Conservation (phyloP, 2,797 vertebrate genomes). For the Acipenser ruthenus region DNA sequence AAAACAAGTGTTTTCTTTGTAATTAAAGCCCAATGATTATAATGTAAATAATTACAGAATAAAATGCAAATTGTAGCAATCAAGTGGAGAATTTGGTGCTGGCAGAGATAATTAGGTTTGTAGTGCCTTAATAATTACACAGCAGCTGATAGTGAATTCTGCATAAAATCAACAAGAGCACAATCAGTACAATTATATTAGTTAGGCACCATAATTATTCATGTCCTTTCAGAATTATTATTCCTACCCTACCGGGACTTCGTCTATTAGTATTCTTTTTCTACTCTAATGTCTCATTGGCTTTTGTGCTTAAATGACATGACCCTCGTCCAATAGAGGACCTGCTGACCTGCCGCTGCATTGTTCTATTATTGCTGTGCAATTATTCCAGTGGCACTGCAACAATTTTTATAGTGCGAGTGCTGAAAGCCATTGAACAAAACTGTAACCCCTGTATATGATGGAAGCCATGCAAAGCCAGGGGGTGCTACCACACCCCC, state of each 20-base stretch:
- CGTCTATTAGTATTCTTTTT: neutral
- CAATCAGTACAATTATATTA: conserved; percentile 54
- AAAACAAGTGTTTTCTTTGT: conserved; percentile 30
- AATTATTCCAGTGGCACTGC: no score
- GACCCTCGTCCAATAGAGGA: conserved; percentile 10
- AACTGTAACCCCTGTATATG: no score
- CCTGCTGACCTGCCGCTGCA: neutral
- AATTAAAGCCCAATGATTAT: conserved; percentile 45
- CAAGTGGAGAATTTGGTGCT: conserved; percentile 54
- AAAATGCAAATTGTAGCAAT: conserved; percentile 62
- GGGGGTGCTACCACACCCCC: no score
- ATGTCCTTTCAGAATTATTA: conserved; percentile 34
- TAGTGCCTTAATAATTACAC: conserved; percentile 64
- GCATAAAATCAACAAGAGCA: conserved; percentile 45
- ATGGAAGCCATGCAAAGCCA: no score
- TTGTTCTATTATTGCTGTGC: no score
- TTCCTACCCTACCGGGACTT: conserved; percentile 10
- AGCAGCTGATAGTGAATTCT: conserved; percentile 54
- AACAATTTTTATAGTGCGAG: no score
- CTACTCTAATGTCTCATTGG: conserved; percentile 3
- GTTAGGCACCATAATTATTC: conserved; percentile 41
- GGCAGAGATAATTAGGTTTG: conserved; percentile 66
- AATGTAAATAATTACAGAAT: conserved; percentile 67
- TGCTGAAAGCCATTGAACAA: no score
- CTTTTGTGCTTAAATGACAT: neutral